These are phyloP conservation scores for Sula dactylatra DNA, from an alignment of 2,113 vertebrate species.

Conservation along the genomic window DNA sequence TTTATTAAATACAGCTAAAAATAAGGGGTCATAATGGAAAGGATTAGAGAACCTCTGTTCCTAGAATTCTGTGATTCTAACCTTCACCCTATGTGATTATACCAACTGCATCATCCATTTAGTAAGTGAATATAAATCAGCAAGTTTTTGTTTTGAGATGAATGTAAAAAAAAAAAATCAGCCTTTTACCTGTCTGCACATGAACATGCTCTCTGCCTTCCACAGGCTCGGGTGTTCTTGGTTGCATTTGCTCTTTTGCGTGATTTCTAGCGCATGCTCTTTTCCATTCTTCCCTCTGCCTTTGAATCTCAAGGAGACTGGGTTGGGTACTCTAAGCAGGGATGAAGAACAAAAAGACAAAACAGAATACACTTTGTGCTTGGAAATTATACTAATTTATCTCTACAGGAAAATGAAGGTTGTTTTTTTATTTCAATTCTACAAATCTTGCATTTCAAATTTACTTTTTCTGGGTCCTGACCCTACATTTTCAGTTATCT, in stretches of 20 bases:
- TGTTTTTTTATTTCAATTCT: not conserved
- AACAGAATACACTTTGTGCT: not conserved
- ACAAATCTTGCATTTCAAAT: not conserved
- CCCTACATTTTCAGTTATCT: not conserved
- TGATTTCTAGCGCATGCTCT: constrained; percentile 66
- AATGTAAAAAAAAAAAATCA: not conserved
- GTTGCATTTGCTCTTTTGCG: constrained; percentile 61
- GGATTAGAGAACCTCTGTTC: not conserved
- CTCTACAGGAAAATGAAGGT: not conserved
- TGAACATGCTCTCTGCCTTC: constrained; percentile 80
- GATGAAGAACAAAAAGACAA: not conserved
- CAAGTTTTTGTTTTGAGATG: not conserved
- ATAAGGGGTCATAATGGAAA: not conserved
- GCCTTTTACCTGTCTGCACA: constrained; percentile 87
- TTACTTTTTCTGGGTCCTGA: not conserved
- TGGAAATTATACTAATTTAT: not conserved
- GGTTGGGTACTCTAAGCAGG: constrained; percentile 67
- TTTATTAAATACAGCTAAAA: not conserved
- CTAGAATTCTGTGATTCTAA: not conserved
- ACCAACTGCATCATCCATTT: not conserved
- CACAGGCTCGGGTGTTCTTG: constrained; percentile 75
- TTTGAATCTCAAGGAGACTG: constrained; percentile 71
- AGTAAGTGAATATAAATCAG: not conserved
- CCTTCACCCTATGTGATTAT: not conserved
- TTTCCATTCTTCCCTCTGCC: constrained; percentile 68